A percentile compares a stretch with the other conserved stretches of the same genome.
phyloP scores from a whole-genome alignment of 2,113 vertebrate species.

The Etheostoma spectabile region DNA sequence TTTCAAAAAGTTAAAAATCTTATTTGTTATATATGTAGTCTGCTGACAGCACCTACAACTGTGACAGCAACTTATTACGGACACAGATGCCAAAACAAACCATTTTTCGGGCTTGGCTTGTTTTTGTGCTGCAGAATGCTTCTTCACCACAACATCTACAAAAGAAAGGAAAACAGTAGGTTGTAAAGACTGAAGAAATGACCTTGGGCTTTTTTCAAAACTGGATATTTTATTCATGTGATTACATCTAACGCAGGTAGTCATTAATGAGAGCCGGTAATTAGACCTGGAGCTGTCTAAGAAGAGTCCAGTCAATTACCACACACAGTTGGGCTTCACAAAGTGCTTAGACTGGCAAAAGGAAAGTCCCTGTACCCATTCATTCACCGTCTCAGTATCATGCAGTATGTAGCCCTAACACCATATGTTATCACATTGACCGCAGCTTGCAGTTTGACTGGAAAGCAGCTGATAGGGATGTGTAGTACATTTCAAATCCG shows the following conservation, averaged over 20 bases:
- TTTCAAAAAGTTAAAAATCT: background rate
- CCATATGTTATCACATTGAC: background rate
- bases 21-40: background rate
- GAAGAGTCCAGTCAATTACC: slow-evolving; percentile 33
- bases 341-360: slow-evolving; percentile 26
- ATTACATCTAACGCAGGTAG: slow-evolving; percentile 12
- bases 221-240: slow-evolving; percentile 51
- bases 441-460: background rate
- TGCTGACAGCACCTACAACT: background rate
- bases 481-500: background rate
- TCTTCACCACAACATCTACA: background rate
- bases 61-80: background rate
- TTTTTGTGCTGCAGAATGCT: background rate
- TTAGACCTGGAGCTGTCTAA: slow-evolving; percentile 35
- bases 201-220: slow-evolving; percentile 14
- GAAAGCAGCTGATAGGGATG: background rate
- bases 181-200: background rate
- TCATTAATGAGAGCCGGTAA: slow-evolving; percentile 36
- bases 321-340: slow-evolving; percentile 1
- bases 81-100: background rate
- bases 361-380: background rate
- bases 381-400: background rate
- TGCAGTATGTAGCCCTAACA: background rate
- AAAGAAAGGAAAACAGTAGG: background rate
- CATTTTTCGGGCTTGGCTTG: background rate